Evolutionary conservation across 2,797 vertebrate species (phyloP).

Genomic region (Euphonia xanthogaster): DNA sequence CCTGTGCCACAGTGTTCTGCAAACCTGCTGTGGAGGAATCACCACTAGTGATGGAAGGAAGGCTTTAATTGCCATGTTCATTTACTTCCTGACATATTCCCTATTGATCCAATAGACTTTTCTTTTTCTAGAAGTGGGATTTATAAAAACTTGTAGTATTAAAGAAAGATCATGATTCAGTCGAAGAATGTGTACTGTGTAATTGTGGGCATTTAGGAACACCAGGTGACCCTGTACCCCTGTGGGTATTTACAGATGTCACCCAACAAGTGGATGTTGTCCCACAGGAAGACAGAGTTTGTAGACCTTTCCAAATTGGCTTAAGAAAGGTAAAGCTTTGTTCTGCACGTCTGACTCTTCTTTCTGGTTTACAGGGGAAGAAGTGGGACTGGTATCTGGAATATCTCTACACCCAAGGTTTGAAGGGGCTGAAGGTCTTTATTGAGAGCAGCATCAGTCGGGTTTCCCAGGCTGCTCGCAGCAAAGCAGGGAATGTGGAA

Average conservation of each 20-base stretch:
- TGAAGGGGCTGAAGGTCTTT: slow-evolving; percentile 85
- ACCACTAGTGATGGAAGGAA: not conserved
- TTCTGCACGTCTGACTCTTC: not conserved
- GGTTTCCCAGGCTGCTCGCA: not conserved
- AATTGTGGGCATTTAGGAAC: not conserved
- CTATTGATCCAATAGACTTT: not conserved
- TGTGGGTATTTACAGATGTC: not conserved
- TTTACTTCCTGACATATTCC: not conserved
- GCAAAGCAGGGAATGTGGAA: not conserved
- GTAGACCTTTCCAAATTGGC: not conserved
- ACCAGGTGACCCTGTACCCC: not conserved
- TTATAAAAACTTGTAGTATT: not conserved
- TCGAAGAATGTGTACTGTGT: not conserved
- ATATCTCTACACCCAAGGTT: slow-evolving; percentile 85
- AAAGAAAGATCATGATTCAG: not conserved
- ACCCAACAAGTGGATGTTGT: not conserved
- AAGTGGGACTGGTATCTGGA: slow-evolving; percentile 89
- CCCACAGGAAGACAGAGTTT: not conserved
- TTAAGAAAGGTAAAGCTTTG: not conserved
- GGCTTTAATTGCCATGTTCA: not conserved
- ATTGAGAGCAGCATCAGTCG: slow-evolving; percentile 80
- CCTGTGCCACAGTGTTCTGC: not conserved
- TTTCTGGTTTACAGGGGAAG: slow-evolving; percentile 73
- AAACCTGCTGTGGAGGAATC: not conserved
- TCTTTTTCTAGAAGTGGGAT: not conserved